Conservation (phyloP, 2,113 vertebrate genomes). For the Pterocles gutturalis region DNA sequence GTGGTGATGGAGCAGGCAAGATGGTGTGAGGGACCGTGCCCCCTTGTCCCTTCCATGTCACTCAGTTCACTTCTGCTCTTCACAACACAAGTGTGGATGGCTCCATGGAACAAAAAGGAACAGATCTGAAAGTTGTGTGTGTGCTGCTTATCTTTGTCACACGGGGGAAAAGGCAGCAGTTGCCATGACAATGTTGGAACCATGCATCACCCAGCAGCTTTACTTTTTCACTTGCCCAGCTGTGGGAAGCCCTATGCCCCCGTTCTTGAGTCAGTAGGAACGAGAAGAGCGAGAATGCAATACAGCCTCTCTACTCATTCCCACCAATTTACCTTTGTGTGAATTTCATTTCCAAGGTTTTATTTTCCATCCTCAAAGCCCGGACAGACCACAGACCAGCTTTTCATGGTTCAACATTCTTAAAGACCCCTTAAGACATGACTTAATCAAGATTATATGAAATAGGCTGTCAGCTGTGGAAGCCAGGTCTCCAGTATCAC, state of each 20-base stretch:
- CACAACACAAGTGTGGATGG: background rate
- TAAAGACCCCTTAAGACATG: background rate
- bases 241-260: background rate
- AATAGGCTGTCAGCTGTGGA: background rate
- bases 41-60: rapidly evolving
- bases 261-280: background rate
- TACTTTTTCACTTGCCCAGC: background rate
- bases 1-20: background rate
- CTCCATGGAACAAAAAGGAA: background rate
- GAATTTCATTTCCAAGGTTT: background rate
- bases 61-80: background rate
- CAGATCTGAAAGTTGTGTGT: background rate
- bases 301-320: background rate
- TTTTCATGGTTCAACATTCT: background rate
- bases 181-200: background rate
- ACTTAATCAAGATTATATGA: background rate
- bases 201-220: background rate
- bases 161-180: background rate
- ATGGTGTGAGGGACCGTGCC: background rate
- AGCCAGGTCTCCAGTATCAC: background rate
- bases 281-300: background rate
- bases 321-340: background rate
- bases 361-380: background rate
- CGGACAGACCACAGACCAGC: background rate
- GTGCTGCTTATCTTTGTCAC: background rate